Conservation (phyloP, 2,888 invertebrate species). For the Lottia scabra region DNA sequence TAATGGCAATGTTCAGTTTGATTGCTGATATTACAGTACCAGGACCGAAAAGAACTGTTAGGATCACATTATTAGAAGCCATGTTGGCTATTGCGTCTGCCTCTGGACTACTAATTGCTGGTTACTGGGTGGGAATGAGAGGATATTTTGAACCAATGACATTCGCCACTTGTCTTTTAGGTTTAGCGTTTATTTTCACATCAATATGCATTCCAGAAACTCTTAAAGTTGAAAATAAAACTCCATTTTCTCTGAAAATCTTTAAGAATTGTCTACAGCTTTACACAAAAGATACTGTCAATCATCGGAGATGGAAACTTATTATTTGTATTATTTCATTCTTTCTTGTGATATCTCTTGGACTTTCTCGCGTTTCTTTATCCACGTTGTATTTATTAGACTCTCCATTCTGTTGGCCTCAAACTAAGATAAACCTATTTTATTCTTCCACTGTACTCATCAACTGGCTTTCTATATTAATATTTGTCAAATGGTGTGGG, state of each 20-base stretch:
- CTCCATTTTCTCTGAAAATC: conserved; percentile 6
- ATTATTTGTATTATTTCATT: conserved; percentile 24
- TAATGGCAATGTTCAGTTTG: conserved; percentile 34
- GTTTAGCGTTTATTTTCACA: conserved; percentile 19
- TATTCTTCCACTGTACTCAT: conserved; percentile 19
- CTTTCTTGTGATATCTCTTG: conserved; percentile 31
- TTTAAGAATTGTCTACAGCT: conserved; percentile 27
- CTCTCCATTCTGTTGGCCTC: conserved; percentile 34
- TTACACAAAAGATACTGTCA: conserved; percentile 23
- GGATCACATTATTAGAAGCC: conserved; percentile 35
- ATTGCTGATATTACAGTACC: conserved; percentile 37
- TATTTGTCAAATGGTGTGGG: conserved; percentile 8
- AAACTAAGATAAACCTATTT: conserved; percentile 25
- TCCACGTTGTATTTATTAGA: conserved; percentile 24
- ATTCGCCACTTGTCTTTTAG: conserved; percentile 7
- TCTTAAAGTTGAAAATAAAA: background rate
- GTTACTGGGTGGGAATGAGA: conserved; percentile 28
- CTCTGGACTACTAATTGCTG: conserved; percentile 11
- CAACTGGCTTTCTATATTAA: conserved; percentile 31
- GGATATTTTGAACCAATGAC: conserved; percentile 27
- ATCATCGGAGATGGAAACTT: conserved; percentile 24
- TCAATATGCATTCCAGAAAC: conserved; percentile 30
- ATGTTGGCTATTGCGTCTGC: conserved; percentile 22
- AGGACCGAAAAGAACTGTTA: conserved; percentile 28
- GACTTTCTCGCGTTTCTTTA: conserved; percentile 29